A percentile compares a stretch with the other conserved stretches of the same genome.
phyloP scores from a whole-genome alignment of 2,113 vertebrate species.

The Piprites chloris region DNA sequence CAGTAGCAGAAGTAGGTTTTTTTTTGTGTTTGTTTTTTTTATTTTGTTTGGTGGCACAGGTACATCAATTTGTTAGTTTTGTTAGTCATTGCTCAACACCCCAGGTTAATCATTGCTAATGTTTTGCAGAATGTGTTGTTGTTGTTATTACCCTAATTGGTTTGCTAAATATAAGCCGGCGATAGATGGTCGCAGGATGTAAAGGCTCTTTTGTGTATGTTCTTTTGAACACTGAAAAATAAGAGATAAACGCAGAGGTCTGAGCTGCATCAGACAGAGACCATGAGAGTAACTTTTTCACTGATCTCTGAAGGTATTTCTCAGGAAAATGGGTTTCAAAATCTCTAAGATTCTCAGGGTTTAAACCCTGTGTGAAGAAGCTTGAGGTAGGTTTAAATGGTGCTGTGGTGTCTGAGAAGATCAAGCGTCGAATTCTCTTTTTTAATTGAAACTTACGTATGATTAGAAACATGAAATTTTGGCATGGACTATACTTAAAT shows the following conservation, averaged over 20 bases:
- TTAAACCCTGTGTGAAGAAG: accelerated
- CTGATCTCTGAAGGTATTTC: not conserved
- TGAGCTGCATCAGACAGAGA: not conserved
- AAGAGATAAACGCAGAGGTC: not conserved
- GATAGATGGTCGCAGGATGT: not conserved
- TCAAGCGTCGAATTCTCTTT: accelerated
- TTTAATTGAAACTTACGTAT: not conserved
- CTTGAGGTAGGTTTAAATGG: not conserved
- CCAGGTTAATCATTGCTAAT: not conserved
- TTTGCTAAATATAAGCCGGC: not conserved
- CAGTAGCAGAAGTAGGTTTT: not conserved
- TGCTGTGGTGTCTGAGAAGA: not conserved
- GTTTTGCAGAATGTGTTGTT: not conserved
- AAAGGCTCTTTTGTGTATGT: not conserved
- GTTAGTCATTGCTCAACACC: not conserved
- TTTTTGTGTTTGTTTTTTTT: no score
- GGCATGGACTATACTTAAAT: no score
- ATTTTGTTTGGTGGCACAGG: not conserved
- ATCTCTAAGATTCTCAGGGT: not conserved
- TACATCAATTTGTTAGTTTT: not conserved
- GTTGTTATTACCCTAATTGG: not conserved
- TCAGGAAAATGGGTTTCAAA: not conserved
- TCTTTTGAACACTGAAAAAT: not conserved
- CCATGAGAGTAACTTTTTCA: not conserved
- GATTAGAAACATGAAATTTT: not conserved